These are phyloP conservation scores for Eueides isabella DNA, from an alignment of 1,140 invertebrate species.

Conservation along the genomic window DNA sequence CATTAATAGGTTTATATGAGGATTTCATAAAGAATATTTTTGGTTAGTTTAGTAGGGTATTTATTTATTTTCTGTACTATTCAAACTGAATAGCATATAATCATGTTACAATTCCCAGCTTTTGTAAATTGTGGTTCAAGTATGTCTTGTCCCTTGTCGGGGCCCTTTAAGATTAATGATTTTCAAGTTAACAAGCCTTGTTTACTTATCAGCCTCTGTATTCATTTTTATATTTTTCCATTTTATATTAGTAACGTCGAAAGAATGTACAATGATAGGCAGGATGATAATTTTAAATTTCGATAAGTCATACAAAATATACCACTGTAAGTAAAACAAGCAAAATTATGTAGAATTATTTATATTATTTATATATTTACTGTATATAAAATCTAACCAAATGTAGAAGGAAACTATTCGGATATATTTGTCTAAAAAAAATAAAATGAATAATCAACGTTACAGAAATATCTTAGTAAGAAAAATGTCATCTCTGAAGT, in stretches of 20 bases:
- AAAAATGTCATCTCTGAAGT: too few relatives aligned
- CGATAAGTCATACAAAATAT: too few relatives aligned
- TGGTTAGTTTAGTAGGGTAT: background rate
- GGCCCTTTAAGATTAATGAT: conserved; percentile 11
- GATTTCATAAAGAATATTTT: background rate
- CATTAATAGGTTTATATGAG: background rate
- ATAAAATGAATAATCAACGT: too few relatives aligned
- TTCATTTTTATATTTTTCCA: background rate
- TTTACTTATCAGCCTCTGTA: background rate
- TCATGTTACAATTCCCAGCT: background rate
- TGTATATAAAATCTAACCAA: too few relatives aligned
- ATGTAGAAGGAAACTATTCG: too few relatives aligned
- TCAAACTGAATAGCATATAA: background rate
- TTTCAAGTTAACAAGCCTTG: background rate
- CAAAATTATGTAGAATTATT: too few relatives aligned
- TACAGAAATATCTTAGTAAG: too few relatives aligned
- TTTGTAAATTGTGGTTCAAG: conserved; percentile 1
- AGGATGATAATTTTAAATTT: too few relatives aligned
- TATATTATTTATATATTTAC: too few relatives aligned
- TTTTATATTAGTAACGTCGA: too few relatives aligned
- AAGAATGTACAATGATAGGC: background rate
- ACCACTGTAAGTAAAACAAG: too few relatives aligned
- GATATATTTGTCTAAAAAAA: too few relatives aligned
- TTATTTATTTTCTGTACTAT: background rate
- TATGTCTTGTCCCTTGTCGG: background rate